phyloP scores from a whole-genome alignment of 2,888 invertebrate species.

The Drosophila picticornis region DNA sequence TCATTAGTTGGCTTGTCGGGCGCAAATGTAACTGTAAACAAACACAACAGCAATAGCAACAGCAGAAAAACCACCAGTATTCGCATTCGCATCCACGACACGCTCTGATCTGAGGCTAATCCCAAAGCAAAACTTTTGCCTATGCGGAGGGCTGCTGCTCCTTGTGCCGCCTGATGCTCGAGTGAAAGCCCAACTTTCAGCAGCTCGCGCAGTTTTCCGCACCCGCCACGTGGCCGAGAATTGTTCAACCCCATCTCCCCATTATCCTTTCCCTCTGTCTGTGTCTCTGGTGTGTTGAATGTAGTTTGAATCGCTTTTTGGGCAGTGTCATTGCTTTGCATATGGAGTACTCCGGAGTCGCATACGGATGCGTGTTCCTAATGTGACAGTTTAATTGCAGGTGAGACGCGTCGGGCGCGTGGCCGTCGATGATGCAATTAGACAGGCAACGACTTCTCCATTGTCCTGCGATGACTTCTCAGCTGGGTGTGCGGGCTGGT shows the following conservation, averaged over 20 bases:
- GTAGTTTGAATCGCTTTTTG: conserved; percentile 73
- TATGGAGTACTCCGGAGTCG: conserved; percentile 28
- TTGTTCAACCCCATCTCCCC: neutral
- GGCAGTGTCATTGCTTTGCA: conserved; percentile 74
- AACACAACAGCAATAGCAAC: conserved; percentile 51
- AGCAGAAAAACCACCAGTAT: conserved; percentile 48
- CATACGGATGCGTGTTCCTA: conserved; percentile 55
- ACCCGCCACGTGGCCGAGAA: conserved; percentile 64
- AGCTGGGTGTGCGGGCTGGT: conserved; percentile 28
- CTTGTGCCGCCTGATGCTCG: neutral
- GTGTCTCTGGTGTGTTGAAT: conserved; percentile 16
- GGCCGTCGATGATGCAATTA: conserved; percentile 73
- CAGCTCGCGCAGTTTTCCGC: conserved; percentile 29
- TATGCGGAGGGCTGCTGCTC: conserved; percentile 48
- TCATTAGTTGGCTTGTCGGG: conserved; percentile 78
- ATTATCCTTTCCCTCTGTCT: neutral
- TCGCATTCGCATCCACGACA: conserved; percentile 56
- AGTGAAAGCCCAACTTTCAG: conserved; percentile 53
- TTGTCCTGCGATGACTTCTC: conserved; percentile 77
- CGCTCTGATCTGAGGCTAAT: conserved; percentile 69
- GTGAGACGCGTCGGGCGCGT: conserved; percentile 78
- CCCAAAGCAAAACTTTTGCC: conserved; percentile 75
- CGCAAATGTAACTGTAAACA: conserved; percentile 74
- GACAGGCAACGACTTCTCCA: conserved; percentile 73
- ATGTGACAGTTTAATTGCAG: conserved; percentile 85